Evolutionary conservation across 2,797 vertebrate genomes (phyloP), one percentile per base, ranked within the genome.

Genomic region (Micrastur ruficollis): DNA sequence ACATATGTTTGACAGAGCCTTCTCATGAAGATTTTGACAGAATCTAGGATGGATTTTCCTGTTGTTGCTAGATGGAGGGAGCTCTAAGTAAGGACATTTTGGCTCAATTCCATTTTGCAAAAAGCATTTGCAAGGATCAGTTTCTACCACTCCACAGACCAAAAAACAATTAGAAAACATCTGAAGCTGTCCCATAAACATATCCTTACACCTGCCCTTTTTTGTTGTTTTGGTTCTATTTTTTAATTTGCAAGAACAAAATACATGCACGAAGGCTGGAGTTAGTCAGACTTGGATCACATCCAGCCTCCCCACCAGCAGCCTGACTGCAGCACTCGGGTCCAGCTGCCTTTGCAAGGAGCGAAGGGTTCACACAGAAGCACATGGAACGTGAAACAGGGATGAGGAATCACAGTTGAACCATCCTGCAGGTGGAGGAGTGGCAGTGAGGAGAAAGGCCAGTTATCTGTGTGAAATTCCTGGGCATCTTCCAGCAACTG

Each of bases 401-500:
- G 40, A 59, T 8, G 8, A 83, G 23, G 40, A 92, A 72, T 83
- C 32, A 29, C 58, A 32, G 34, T 0, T 87, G 63, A 82, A 53
- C 67, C 44, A 27, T 75, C n/a, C 52, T 53, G 31, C 55, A 81
- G 46, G 34, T 40, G 8, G 23, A 84, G 36, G 89, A 90, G 44
- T 25, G 55, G 55, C 66, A 85, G n/a, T 27, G 32, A 86, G 53
- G 61, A 87, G 63, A 89, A 88, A 61, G 32, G 47, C 14, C 73
- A 34, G 11, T 86, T 91, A 89, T 72, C 59, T 63, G 9, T 86
- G 70, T 71, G 85, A 84, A 89, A 92, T 80, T 95, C 74, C 71
- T 61, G 59, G 56, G 86, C 76, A 86, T 89, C 88, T 95, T 92
- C 86, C 83, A 95, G 90, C 50, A 92, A 52, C 23, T 31, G 62